Percentiles rank a stretch among this genome's conserved stretches.
These are phyloP conservation scores for Cheilosia scutellata DNA, from an alignment of 2,888 invertebrate species.

Conservation along the genomic window DNA sequence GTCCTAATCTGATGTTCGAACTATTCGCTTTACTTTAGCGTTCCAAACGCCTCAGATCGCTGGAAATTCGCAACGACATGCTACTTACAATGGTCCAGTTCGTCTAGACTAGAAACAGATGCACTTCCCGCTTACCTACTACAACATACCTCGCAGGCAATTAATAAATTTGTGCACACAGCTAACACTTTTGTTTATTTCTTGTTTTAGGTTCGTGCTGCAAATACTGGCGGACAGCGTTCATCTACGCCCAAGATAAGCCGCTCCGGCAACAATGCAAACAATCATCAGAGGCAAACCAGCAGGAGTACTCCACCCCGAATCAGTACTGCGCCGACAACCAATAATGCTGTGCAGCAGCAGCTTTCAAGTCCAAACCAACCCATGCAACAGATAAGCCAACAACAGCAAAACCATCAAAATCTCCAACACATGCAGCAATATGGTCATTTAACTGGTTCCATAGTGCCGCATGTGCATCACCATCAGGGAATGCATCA, in stretches of 20 bases:
- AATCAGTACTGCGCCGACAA: constrained; percentile 82
- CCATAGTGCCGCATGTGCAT: constrained; percentile 79
- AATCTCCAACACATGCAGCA: constrained; percentile 83
- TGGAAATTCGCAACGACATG: no score
- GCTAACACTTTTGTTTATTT: background rate
- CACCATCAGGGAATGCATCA: constrained; percentile 84
- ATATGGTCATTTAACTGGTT: constrained; percentile 78
- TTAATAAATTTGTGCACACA: no score
- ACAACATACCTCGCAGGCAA: no score
- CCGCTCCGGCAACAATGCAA: constrained; percentile 79
- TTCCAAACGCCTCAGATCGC: no score
- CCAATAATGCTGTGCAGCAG: constrained; percentile 77
- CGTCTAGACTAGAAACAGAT: no score
- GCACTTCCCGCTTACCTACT: no score
- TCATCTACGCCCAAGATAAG: constrained; percentile 83
- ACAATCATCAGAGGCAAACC: constrained; percentile 80
- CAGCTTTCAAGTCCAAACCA: constrained; percentile 80
- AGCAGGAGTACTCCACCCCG: constrained; percentile 81
- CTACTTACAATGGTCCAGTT: no score
- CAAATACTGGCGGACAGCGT: constrained; percentile 80
- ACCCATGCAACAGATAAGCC: constrained; percentile 78
- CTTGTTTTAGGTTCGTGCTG: constrained; percentile 76
- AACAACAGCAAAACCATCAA: constrained; percentile 78
- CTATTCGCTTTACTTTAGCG: no score
- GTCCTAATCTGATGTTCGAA: no score